Conservation (phyloP, 2,888 invertebrate genomes). For the Endomychus coccineus region DNA sequence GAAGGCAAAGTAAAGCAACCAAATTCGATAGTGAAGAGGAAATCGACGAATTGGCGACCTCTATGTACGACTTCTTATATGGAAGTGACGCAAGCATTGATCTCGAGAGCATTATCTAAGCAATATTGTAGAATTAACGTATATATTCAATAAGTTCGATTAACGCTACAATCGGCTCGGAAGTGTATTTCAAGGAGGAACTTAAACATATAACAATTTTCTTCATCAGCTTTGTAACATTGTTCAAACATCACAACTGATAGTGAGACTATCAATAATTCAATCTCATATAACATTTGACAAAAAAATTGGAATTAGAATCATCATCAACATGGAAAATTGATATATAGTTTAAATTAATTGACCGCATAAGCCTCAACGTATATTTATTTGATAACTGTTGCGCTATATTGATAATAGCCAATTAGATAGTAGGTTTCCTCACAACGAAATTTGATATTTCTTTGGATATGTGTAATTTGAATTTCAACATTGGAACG, state of each 20-base stretch:
- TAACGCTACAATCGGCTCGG: too few species aligned
- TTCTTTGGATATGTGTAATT: slow-evolving; percentile 5
- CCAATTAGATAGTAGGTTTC: slow-evolving; percentile 2
- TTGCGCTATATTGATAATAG: slow-evolving; percentile 7
- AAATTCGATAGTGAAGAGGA: slow-evolving; percentile 42
- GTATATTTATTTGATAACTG: background rate
- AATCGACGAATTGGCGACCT: slow-evolving; percentile 52
- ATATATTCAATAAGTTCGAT: slow-evolving; percentile 9
- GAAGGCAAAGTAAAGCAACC: slow-evolving; percentile 49
- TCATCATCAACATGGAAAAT: too few species aligned
- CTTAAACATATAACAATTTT: too few species aligned
- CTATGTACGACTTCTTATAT: slow-evolving; percentile 57
- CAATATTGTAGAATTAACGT: slow-evolving; percentile 3
- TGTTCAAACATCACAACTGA: too few species aligned
- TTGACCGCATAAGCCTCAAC: too few species aligned
- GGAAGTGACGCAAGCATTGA: slow-evolving; percentile 51
- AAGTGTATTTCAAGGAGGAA: too few species aligned
- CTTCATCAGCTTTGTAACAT: too few species aligned
- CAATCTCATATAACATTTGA: too few species aligned
- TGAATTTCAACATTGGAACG: slow-evolving; percentile 14
- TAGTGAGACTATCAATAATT: too few species aligned
- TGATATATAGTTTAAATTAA: slow-evolving; percentile 3
- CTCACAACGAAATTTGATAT: too few species aligned
- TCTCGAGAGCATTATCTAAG: slow-evolving; percentile 44
- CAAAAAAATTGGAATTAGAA: slow-evolving; percentile 1